phyloP scores from a whole-genome alignment of 2,113 vertebrate species.

The Antigone vipio region DNA sequence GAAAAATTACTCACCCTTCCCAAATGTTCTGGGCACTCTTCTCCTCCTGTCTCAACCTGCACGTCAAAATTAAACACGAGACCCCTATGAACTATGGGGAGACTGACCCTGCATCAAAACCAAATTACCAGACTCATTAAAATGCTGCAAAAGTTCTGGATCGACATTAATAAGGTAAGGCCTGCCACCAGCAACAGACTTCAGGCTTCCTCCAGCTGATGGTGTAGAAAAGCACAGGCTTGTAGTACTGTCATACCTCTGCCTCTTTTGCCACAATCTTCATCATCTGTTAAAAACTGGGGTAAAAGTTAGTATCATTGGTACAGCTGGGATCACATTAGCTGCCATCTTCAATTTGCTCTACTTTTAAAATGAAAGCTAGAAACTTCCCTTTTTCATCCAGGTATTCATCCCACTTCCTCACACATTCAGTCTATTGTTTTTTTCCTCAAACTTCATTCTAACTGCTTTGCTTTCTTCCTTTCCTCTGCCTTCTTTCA shows the following conservation, averaged over 20 bases:
- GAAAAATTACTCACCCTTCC: neutral
- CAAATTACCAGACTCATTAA: neutral
- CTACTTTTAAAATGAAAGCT: neutral
- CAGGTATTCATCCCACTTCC: neutral
- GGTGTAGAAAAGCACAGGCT: neutral
- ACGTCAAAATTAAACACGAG: neutral
- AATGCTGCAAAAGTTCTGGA: neutral
- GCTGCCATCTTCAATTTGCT: neutral
- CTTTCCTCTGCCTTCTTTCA: neutral
- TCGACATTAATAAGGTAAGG: neutral
- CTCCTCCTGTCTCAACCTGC: neutral
- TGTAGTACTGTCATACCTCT: neutral
- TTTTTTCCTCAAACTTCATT: neutral
- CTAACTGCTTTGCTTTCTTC: neutral
- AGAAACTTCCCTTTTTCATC: neutral
- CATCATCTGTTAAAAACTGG: neutral
- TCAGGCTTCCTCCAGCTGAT: neutral
- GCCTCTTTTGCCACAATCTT: neutral
- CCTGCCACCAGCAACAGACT: neutral
- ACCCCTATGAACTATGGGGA: neutral
- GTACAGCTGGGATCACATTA: neutral
- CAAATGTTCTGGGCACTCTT: neutral
- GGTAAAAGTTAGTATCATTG: neutral
- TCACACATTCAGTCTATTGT: accelerated
- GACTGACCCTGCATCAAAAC: neutral